Conservation (phyloP, 2,888 invertebrate species). For the Caenorhabditis drosophilae region DNA sequence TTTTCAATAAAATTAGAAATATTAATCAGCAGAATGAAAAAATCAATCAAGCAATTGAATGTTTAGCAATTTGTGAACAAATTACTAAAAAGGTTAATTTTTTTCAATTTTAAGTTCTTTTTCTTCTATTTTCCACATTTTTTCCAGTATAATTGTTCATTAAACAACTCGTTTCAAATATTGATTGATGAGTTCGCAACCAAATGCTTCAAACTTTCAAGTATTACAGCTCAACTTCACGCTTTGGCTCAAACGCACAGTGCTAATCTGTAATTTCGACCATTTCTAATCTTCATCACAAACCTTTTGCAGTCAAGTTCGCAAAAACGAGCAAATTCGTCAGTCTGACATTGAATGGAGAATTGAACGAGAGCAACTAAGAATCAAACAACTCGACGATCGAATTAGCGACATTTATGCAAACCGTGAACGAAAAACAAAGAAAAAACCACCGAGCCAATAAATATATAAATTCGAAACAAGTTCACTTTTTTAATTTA, state of each 20-base stretch:
- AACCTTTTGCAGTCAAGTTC: constrained; percentile 8
- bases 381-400: constrained; percentile 16
- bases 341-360: constrained; percentile 21
- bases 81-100: constrained; percentile 19
- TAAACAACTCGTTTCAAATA: constrained; percentile 17
- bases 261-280: constrained; percentile 13
- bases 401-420: constrained; percentile 21
- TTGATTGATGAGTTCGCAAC: constrained; percentile 29
- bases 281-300: not conserved
- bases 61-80: constrained; percentile 27
- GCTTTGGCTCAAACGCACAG: constrained; percentile 16
- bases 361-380: constrained; percentile 18
- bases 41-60: constrained; percentile 29
- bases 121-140: no score
- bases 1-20: constrained; percentile 30
- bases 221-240: constrained; percentile 17
- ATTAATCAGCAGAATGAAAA: constrained; percentile 28
- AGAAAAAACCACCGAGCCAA: no score
- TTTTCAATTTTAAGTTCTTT: not conserved
- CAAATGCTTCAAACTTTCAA: constrained; percentile 25
- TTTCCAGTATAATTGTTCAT: constrained; percentile 23
- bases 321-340: constrained; percentile 10
- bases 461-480: no score
- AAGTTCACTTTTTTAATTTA: constrained; percentile 27
- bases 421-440: constrained; percentile 20